Evolutionary conservation across 2,888 invertebrate species (phyloP).

Genomic region (Gastracanthus pulcherrimus): DNA sequence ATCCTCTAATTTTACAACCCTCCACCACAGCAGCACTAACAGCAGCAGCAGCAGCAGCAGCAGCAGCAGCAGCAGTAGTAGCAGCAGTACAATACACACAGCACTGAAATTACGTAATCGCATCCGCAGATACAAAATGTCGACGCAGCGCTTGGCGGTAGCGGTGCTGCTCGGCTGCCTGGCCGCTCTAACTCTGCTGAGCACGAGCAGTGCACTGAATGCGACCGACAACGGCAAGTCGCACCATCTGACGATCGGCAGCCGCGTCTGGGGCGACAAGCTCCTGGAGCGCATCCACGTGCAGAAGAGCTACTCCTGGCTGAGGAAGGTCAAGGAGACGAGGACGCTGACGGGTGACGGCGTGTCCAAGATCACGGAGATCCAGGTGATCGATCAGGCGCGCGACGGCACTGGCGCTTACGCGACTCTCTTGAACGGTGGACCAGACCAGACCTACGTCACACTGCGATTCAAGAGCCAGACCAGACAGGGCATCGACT

Average conservation of each 20-base stretch:
- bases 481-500: conserved; percentile 10
- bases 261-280: conserved; percentile 13
- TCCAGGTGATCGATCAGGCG: conserved; percentile 1
- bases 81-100: background rate
- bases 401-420: background rate
- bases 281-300: background rate
- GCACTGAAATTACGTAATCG: background rate
- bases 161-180: background rate
- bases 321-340: background rate
- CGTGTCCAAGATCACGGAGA: conserved; percentile 15
- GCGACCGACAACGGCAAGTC: background rate
- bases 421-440: conserved; percentile 5
- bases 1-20: background rate
- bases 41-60: background rate
- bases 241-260: conserved; percentile 7
- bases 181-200: background rate
- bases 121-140: background rate
- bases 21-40: background rate
- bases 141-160: background rate
- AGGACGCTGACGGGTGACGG: conserved; percentile 18
- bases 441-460: background rate
- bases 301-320: background rate
- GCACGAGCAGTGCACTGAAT: background rate
- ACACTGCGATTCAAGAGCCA: conserved; percentile 30
- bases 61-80: background rate